Conservation (phyloP, 2,888 invertebrate genomes). For the Hanleya hanleyi region DNA sequence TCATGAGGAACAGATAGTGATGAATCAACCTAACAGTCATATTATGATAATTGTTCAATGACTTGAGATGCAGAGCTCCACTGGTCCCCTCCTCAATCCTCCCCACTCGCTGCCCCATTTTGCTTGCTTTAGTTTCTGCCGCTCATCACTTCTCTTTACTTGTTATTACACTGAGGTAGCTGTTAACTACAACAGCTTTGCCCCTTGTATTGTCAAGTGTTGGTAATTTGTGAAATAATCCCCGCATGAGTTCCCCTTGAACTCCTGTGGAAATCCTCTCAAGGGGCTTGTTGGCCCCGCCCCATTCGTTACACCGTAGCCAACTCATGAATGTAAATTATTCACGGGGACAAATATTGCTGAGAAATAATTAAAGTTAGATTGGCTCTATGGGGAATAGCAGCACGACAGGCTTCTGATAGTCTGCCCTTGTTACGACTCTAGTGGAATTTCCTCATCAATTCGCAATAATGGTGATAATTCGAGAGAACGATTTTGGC, state of each 20-base stretch:
- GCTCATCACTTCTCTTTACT: too few species aligned
- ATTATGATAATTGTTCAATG: too few species aligned
- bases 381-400: neutral
- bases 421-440: too few species aligned
- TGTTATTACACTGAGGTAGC: too few species aligned
- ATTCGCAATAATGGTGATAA: neutral
- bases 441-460: neutral
- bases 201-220: neutral
- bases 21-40: too few species aligned
- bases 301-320: neutral
- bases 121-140: too few species aligned
- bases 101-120: too few species aligned
- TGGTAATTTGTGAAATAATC: neutral
- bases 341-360: neutral
- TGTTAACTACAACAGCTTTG: neutral
- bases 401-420: too few species aligned
- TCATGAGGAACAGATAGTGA: too few species aligned
- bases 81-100: too few species aligned
- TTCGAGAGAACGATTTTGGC: neutral
- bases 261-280: neutral
- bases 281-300: neutral
- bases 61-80: too few species aligned
- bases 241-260: neutral
- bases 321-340: slow-evolving; percentile 5
- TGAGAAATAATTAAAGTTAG: slow-evolving; percentile 3